A percentile compares a stretch with the other conserved stretches of the same genome.
Evolutionary conservation across 2,113 vertebrate species (phyloP).

Genomic region (Microcebus murinus): DNA sequence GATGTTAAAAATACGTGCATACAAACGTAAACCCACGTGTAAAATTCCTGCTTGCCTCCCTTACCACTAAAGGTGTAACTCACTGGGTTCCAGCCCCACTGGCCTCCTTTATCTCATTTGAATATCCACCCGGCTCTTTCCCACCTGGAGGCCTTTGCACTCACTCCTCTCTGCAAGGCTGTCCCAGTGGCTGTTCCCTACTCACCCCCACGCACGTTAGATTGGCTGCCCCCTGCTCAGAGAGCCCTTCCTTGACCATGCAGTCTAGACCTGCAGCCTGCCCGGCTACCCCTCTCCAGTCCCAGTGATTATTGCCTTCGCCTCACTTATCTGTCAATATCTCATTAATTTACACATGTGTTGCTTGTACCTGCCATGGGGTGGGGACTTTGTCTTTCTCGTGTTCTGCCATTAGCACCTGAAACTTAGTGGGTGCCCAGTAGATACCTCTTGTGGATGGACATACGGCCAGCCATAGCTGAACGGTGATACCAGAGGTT

Average conservation of each 20-base stretch:
- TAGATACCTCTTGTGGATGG: too few relatives aligned
- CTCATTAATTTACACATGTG: not conserved
- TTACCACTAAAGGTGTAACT: not conserved
- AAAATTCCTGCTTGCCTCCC: accelerated
- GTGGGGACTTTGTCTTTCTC: not conserved
- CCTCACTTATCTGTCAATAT: not conserved
- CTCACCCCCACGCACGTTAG: not conserved
- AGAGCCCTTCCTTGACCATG: not conserved
- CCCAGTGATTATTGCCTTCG: not conserved
- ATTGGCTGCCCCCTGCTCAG: not conserved
- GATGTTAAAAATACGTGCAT: not conserved
- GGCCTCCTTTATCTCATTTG: not conserved
- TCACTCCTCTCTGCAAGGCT: not conserved
- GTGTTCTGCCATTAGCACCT: not conserved
- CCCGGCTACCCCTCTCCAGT: not conserved
- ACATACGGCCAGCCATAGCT: not conserved
- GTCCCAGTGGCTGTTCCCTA: not conserved
- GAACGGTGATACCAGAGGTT: not conserved
- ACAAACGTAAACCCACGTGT: too few relatives aligned
- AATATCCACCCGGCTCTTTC: not conserved
- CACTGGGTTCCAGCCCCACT: accelerated
- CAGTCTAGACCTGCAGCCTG: not conserved
- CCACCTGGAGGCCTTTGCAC: not conserved
- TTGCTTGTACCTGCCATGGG: accelerated
- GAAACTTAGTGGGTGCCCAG: not conserved